Evolutionary conservation across 2,113 vertebrate genomes (phyloP), one percentile per base, ranked within the genome.

Genomic region (Chaenocephalus aceratus): DNA sequence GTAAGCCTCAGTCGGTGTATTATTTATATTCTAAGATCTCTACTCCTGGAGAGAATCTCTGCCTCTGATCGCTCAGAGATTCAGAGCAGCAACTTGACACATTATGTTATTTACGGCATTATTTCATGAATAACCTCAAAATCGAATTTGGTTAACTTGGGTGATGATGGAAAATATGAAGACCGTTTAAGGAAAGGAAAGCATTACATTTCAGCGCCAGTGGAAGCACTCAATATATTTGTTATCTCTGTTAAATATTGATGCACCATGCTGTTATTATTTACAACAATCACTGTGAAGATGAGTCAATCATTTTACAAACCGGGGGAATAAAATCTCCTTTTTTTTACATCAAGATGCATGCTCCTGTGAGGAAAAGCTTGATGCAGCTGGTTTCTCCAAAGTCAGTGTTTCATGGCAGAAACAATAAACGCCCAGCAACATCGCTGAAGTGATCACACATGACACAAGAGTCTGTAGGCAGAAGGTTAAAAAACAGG

Each of bases 1-100:
- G 94, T 96, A 95, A 94, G 94, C 95, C 93, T 94, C 94, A 93
- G 95, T 56, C 95, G 95, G 94, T 95, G 48, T 62, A 14, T 82
- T 53, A 73, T 75, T 67, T 68, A 23, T 57, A 34, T 58, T 58
- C 26, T 30, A 72, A 83, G 60, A 84, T 72, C 36, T 84, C 54
- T 65, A 15, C 52, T 79, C 44, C 63, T 82, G 79, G 84, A 75
- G 51, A 87, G 51, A 81, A 72, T 63, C 67, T 26, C 36, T 80
- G 74, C 51, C 72, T 79, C 36, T 66, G 75, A 80, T 76, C 58
- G 77, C 66, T 70, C 66, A 65, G 68, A 83, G 79, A 89, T 82
- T 70, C 44, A n/a, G 45, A 57, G 15, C 21, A 69, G 58, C 68
- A 69, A 75, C 72, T 73, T 59, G 0, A 68, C 65, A 82, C 74